Evolutionary conservation across 1,140 invertebrate species (phyloP), one percentile per base, ranked within the genome.

Genomic region (Drosophila navojoa): DNA sequence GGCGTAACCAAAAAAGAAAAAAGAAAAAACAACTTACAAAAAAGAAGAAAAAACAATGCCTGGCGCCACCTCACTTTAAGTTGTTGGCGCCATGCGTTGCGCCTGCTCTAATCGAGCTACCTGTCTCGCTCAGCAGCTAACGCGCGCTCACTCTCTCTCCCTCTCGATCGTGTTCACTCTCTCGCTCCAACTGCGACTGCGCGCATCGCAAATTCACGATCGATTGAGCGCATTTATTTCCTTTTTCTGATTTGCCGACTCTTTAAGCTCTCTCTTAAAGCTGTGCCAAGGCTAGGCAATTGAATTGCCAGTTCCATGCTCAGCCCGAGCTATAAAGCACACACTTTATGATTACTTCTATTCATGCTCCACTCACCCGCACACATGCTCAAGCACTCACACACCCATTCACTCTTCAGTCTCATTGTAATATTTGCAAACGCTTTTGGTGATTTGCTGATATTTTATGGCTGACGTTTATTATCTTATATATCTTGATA

Each of bases 1-100:
- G 87, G 87, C 87, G 87, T 90, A 84, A 90, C 87, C 87, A 76
- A 90, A 90, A 84, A 76, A 78, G 71, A 76, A 68, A 57, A 68
- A 44, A 90, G 85, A 76, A 78, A 71, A 76, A 68, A 57, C 63
- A 44, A 54, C n/a, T 47, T 53, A 71, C 66, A 64, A 79, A 77
- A 60, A 60, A 63, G 62, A 32, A 45, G 66, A 57, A 63, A 63
- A 77, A 81, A 82, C 58, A 77, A 78, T 80, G 87, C 64, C 75
- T 90, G 87, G 87, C 87, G 87, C 87, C 87, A 90, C 82, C 87
- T 90, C 71, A 84, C 70, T 84, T 79, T 62, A 74, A 71, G 55
- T 62, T 72, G 72, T 73, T 84, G 81, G 79, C 82, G 79, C 79
- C 76, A 82, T 71, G 62, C 38, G 62, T 52, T 71, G 80, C 54